These are phyloP conservation scores for Anoplophora glabripennis DNA, from an alignment of 1,140 invertebrate species.

Conservation along the genomic window DNA sequence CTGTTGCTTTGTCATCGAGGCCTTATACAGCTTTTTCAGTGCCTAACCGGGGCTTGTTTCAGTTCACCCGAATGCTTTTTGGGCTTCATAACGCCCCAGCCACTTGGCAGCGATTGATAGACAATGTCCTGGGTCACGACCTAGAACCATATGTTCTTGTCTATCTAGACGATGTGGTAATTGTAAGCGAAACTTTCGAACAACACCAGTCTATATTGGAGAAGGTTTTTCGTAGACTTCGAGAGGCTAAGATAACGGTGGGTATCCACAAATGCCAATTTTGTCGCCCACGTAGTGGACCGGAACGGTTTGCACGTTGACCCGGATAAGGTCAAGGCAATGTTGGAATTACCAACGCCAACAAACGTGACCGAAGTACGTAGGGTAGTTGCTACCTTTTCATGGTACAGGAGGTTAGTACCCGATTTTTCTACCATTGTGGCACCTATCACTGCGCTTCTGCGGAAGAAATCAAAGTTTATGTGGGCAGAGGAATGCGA, in stretches of 20 bases:
- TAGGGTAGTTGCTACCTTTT: slow-evolving; percentile 11
- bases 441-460: slow-evolving; percentile 34
- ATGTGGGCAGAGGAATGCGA: slow-evolving; percentile 17
- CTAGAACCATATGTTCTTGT: slow-evolving; percentile 26
- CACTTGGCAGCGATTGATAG: not conserved
- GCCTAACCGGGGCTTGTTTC: not conserved
- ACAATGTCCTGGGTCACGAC: slow-evolving; percentile 10
- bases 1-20: slow-evolving; percentile 36
- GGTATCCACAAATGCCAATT: slow-evolving; percentile 14
- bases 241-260: slow-evolving; percentile 12
- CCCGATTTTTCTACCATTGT: slow-evolving; percentile 3
- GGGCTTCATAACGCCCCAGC: not conserved
- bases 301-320: not conserved
- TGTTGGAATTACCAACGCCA: slow-evolving; percentile 43
- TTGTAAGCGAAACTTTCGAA: slow-evolving; percentile 35
- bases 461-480: slow-evolving; percentile 21
- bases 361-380: slow-evolving; percentile 24
- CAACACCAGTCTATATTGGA: slow-evolving; percentile 1
- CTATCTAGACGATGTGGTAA: slow-evolving; percentile 45
- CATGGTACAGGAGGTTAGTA: slow-evolving; percentile 17
- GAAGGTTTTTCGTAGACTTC: slow-evolving; percentile 18
- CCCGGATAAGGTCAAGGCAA: slow-evolving; percentile 20
- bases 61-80: not conserved
- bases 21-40: slow-evolving; percentile 48
- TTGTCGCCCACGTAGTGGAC: not conserved